Evolutionary conservation across 2,888 invertebrate genomes (phyloP), one percentile per base, ranked within the genome.

Genomic region (Tiliacea citrago): DNA sequence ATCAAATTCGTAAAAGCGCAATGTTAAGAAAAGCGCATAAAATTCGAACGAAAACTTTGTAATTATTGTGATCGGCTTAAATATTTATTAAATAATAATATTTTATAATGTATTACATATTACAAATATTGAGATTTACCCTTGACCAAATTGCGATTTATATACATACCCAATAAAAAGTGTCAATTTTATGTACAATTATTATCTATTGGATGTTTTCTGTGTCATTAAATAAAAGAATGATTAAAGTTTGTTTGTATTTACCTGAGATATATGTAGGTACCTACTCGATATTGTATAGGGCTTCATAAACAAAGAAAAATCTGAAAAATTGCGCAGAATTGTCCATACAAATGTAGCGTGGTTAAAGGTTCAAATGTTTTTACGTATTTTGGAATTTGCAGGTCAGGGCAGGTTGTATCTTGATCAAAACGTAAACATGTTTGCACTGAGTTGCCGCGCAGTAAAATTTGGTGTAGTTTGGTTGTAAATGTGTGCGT

Each of bases 101-200:
- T 81, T 80, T 82, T 81, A 70, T 65, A 81, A 45, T 66, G 61
- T 77, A 82, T 80, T 84, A 29, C 29, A 1, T 29, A 85, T 70
- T 83, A 85, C 84, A 73, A 83, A 73, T 75, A 83, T 79, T 79
- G 60, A 83, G 77, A 86, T 83, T 86, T 82, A 85, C 85, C 86
- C 89, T 89, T 91, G 93, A 94, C 94, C 94, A 94, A 93, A 91
- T 91, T 91, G 91, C 91, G 91, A 85, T 83, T 84, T 77, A 84
- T 84, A 84, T 80, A 76, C 69, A 84, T 78, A 86, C 84, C 77
- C 83, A 81, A 85, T 88, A 79, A 88, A 85, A 88, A 89, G 84
- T 90, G 95, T 94, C 94, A 94, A 94, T 94, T 82, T 93, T 93
- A 89, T 92, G 75, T 92, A 92, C 89, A 90, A 90, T 92, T 90